A percentile compares a stretch with the other conserved stretches of the same genome.
Conservation (phyloP, 2,888 invertebrate species). For the Emesis furor region DNA sequence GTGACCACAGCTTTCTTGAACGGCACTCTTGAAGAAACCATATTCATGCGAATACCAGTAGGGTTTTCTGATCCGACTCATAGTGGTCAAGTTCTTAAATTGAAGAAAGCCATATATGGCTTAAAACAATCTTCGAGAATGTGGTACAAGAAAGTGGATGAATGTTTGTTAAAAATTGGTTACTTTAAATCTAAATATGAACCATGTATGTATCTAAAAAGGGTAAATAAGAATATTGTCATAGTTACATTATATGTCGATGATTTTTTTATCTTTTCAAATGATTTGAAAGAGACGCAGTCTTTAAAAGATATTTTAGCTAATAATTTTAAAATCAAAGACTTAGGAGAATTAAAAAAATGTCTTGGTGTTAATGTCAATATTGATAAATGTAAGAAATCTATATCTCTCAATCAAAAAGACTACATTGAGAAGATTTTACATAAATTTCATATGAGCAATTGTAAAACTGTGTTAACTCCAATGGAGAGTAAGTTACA, state of each 20-base stretch:
- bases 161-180: conserved; percentile 7
- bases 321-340: conserved; percentile 41
- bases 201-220: conserved; percentile 12
- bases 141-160: neutral
- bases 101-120: conserved; percentile 13
- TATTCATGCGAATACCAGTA: neutral
- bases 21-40: neutral
- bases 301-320: conserved; percentile 27
- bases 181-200: conserved; percentile 10
- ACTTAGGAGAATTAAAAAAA: neutral
- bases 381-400: conserved; percentile 7
- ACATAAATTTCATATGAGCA: conserved; percentile 42
- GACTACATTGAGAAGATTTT: conserved; percentile 41
- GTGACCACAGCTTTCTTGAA: conserved; percentile 15
- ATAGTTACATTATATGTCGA: conserved; percentile 44
- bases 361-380: neutral
- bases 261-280: conserved; percentile 43
- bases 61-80: neutral
- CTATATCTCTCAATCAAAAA: conserved; percentile 39
- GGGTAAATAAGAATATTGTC: conserved; percentile 5
- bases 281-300: conserved; percentile 27
- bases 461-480: conserved; percentile 49
- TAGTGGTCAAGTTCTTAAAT: conserved; percentile 10
- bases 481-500: conserved; percentile 44
- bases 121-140: conserved; percentile 8